Base-by-base conservation (phyloP, 2,113 vertebrate genomes). In the Callithrix jacchus region DNA sequence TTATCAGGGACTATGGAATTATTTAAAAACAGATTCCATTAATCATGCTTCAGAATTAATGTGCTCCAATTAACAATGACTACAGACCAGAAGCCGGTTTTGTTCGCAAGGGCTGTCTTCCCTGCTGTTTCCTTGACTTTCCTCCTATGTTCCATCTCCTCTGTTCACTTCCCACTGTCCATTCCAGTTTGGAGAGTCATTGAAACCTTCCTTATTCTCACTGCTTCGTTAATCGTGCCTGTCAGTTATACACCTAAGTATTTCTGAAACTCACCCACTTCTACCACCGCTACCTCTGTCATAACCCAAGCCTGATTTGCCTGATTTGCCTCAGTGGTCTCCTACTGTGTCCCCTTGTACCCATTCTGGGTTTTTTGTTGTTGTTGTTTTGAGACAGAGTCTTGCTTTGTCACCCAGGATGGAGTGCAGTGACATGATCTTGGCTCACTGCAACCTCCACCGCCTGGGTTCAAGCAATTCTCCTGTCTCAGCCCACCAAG, bases 51-150 rank as follows among this genome's bases (percentile, higher is more conserved):
- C 56, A 86, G 86, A 71, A 96, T 92, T 86, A 68, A 16, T 49
- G 10, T 54, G 35, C 14, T 45, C 8, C 32, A 94, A 37, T 91
- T 70, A 97, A 54, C 35, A 89, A 49, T 68, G 73, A 66, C 21
- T 45, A 54, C 37, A 54, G 87, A 96, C 49, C 37, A 95, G 96
- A 83, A 35, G 47, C 47, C 11, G 61, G 1, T 92, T 96, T 95
- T 92, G 54, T 97, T 98, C 95, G 86, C 92, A 45, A 66, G 92
- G 80, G 8, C 84, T 84, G 13, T 93, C 87, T 96, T 87, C 23
- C 5, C 8, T 87, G 8, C n/a, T 35, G 18, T 32, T 3, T 25
- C 9, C 77, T 45, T 82, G 61, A 37, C 42, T 91, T 71, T 79
- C 42, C 16, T 54, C 6, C 32, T 32, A 30, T 12, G 27, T 42